Evolutionary conservation across 2,888 invertebrate genomes (phyloP).

Genomic region (Rhorus exstirpatorius): DNA sequence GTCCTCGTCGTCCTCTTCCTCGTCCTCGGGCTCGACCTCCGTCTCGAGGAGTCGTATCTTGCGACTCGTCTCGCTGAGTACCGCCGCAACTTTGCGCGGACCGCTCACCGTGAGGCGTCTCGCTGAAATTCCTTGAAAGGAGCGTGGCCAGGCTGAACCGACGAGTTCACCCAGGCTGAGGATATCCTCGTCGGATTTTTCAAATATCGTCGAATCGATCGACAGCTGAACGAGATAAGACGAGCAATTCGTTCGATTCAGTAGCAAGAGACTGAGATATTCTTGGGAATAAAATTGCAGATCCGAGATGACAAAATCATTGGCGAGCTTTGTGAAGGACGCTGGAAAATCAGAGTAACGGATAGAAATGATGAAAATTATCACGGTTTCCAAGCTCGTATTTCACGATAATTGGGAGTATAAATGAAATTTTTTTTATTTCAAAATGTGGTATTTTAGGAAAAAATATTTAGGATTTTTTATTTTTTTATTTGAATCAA

Average conservation of each 20-base stretch:
- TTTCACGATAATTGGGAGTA: no score
- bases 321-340: conserved; percentile 73
- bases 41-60: conserved; percentile 96
- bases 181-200: conserved; percentile 69
- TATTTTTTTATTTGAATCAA: no score
- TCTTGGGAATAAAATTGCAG: conserved; percentile 92
- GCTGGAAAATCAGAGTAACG: conserved; percentile 72
- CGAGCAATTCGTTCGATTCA: conserved; percentile 79
- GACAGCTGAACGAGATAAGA: conserved; percentile 82
- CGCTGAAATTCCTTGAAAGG: conserved; percentile 82
- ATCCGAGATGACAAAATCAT: conserved; percentile 87
- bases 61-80: conserved; percentile 92
- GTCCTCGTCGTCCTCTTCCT: conserved; percentile 90
- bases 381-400: no score
- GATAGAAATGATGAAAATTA: no score
- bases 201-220: conserved; percentile 74
- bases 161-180: conserved; percentile 79
- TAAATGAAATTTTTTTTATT: no score
- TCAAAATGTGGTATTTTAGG: no score
- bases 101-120: conserved; percentile 94
- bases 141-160: conserved; percentile 78
- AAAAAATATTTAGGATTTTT: no score
- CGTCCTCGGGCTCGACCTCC: conserved; percentile 97
- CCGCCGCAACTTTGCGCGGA: conserved; percentile 93
- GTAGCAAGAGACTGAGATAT: conserved; percentile 90